A percentile compares a stretch with the other conserved stretches of the same genome.
These are phyloP conservation scores for Melospiza melodia DNA, from an alignment of 2,113 vertebrate species.

Conservation along the genomic window DNA sequence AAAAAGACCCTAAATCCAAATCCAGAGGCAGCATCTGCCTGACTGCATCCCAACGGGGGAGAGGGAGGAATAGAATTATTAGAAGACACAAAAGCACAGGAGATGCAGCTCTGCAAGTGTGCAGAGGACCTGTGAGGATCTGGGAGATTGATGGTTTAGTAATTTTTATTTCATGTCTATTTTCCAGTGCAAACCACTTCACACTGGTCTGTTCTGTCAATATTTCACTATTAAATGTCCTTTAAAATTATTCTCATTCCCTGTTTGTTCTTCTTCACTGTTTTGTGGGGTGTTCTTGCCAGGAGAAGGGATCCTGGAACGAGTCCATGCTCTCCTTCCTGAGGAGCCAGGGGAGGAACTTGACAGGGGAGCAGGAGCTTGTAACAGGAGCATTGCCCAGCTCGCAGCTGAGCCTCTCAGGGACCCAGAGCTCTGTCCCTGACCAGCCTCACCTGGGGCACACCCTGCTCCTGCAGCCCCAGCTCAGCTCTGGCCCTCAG, in stretches of 20 bases:
- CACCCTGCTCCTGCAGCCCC: not conserved
- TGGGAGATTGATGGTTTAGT: not conserved
- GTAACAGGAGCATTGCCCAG: not conserved
- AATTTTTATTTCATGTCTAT: not conserved
- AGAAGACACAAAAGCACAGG: not conserved
- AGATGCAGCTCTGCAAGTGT: not conserved
- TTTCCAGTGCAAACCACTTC: not conserved
- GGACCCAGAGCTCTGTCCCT: not conserved
- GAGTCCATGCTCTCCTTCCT: not conserved
- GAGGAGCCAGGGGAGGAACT: not conserved
- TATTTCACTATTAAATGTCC: not conserved
- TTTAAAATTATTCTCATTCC: not conserved
- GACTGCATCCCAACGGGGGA: accelerated
- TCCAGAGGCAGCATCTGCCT: not conserved
- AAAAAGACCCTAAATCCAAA: not conserved
- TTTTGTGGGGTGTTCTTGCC: not conserved
- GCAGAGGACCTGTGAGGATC: not conserved
- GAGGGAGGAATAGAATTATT: not conserved
- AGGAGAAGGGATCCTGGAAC: not conserved
- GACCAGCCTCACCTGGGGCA: not conserved
- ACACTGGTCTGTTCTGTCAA: not conserved
- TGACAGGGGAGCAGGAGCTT: not conserved
- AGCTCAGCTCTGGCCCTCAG: not conserved
- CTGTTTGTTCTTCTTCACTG: not conserved
- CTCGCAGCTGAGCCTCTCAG: not conserved